Evolutionary conservation across 2,888 invertebrate genomes (phyloP).

Genomic region (Dorcus parallelipipedus): DNA sequence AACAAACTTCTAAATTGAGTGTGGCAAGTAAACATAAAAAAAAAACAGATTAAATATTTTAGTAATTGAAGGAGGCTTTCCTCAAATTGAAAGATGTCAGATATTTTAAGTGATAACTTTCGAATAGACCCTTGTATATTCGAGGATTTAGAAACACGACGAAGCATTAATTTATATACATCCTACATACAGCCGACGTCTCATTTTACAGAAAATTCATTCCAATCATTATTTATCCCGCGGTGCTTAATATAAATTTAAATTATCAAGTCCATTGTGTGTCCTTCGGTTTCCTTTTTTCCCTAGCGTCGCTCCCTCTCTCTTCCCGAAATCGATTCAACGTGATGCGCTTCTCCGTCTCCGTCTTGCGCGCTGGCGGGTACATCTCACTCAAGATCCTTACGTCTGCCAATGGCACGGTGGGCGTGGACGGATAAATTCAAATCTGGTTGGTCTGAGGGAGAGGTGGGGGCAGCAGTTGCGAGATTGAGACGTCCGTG

Average conservation of each 20-base stretch:
- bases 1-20: too few relatives aligned
- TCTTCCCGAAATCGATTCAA: slow-evolving; percentile 22
- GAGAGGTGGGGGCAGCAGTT: slow-evolving; percentile 35
- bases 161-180: too few relatives aligned
- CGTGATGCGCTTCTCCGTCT: slow-evolving; percentile 7
- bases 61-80: too few relatives aligned
- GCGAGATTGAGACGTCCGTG: slow-evolving; percentile 51
- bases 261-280: not conserved
- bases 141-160: too few relatives aligned
- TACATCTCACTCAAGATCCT: slow-evolving; percentile 23
- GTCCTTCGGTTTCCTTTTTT: not conserved
- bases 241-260: slow-evolving; percentile 15
- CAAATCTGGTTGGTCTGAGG: slow-evolving; percentile 33
- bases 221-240: not conserved
- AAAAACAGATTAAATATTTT: too few relatives aligned
- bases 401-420: slow-evolving; percentile 39
- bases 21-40: too few relatives aligned
- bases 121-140: too few relatives aligned
- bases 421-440: slow-evolving; percentile 36
- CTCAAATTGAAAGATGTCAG: too few relatives aligned
- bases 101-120: too few relatives aligned
- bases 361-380: slow-evolving; percentile 17
- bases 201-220: not conserved
- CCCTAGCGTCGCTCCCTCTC: slow-evolving; percentile 1
- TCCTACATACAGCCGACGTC: not conserved